A percentile compares a stretch with the other conserved stretches of the same genome.
These are phyloP conservation scores for Psilanteris sp. DNA, from an alignment of 1,140 invertebrate species.

Conservation along the genomic window DNA sequence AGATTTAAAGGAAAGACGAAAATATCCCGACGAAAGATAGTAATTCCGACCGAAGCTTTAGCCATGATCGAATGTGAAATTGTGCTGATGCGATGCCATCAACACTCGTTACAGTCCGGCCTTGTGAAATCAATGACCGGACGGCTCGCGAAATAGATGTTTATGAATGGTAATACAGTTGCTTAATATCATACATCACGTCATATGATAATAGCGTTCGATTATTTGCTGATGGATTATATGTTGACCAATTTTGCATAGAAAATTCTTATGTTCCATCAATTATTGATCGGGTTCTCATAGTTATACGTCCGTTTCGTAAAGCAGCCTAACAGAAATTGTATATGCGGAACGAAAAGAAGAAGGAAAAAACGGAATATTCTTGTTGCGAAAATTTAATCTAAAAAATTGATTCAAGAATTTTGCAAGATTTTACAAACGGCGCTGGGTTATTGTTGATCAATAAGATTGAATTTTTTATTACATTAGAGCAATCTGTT, in stretches of 20 bases:
- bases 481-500: too few relatives aligned
- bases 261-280: slow-evolving; percentile 32
- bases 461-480: too few relatives aligned
- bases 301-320: too few relatives aligned
- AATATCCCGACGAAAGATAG: slow-evolving; percentile 17
- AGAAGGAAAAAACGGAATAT: too few relatives aligned
- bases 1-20: too few relatives aligned
- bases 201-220: slow-evolving; percentile 59
- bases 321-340: too few relatives aligned
- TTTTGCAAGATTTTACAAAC: too few relatives aligned
- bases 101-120: slow-evolving; percentile 41
- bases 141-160: slow-evolving; percentile 55
- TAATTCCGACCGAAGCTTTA: slow-evolving; percentile 21
- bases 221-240: slow-evolving; percentile 56
- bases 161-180: slow-evolving; percentile 62
- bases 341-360: too few relatives aligned
- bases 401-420: too few relatives aligned
- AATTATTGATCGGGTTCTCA: slow-evolving; percentile 19
- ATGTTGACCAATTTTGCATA: slow-evolving; percentile 15
- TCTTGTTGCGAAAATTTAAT: too few relatives aligned
- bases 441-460: too few relatives aligned
- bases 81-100: slow-evolving; percentile 54
- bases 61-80: slow-evolving; percentile 43
- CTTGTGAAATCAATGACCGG: slow-evolving; percentile 54
- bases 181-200: slow-evolving; percentile 54